A percentile compares a stretch with the other conserved stretches of the same genome.
These are phyloP conservation scores for Anagyrus pseudococci DNA, from an alignment of 2,888 invertebrate species.

Conservation along the genomic window DNA sequence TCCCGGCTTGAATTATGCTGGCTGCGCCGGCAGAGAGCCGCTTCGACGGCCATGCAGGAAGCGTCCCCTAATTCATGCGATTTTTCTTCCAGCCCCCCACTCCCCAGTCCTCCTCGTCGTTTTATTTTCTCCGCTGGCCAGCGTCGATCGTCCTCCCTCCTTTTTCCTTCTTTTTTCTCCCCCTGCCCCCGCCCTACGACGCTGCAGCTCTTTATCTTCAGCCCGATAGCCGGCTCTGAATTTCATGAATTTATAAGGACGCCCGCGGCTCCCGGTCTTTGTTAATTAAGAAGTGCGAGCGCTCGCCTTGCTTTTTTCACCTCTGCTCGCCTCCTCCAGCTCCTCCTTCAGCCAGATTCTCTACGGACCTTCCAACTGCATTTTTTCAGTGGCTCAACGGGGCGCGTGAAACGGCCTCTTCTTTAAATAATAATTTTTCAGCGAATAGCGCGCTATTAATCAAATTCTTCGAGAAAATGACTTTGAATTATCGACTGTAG, in stretches of 20 bases:
- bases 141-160: too few species aligned
- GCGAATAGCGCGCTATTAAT: neutral
- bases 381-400: constrained; percentile 7
- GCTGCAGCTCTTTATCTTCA: constrained; percentile 8
- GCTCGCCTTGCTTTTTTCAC: neutral
- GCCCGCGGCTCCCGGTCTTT: constrained; percentile 27
- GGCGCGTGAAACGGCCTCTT: constrained; percentile 8
- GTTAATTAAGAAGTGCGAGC: constrained; percentile 32
- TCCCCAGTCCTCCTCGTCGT: too few species aligned
- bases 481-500: neutral
- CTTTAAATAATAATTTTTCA: constrained; percentile 32
- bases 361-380: neutral
- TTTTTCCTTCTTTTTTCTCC: neutral
- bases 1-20: constrained; percentile 23
- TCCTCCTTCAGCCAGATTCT: neutral
- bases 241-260: constrained; percentile 34
- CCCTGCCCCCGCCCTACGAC: neutral
- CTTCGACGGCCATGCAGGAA: too few species aligned
- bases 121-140: too few species aligned
- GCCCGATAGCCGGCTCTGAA: constrained; percentile 18
- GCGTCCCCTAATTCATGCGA: constrained; percentile 24
- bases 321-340: neutral
- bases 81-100: constrained; percentile 21
- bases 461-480: neutral
- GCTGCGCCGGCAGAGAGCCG: constrained; percentile 15